Base-by-base conservation (phyloP, 2,888 invertebrate genomes). In the Clitarchus hookeri region DNA sequence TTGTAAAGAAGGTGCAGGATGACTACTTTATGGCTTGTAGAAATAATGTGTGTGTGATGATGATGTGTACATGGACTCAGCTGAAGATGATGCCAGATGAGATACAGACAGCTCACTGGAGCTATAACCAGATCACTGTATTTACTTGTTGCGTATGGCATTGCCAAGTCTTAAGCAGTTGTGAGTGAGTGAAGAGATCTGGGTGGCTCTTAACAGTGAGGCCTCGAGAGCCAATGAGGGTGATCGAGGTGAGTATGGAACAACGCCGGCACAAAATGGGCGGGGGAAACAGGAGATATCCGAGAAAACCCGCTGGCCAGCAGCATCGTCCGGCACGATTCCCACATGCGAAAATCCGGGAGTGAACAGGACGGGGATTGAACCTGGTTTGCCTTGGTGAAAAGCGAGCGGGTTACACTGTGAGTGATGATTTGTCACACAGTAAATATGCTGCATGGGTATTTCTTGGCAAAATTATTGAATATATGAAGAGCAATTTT, bases 61-160 rank as follows among this genome's bases (percentile, higher is more conserved):
- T 80, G 80, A 25, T 12, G 4, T 80, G 16, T 26, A 26, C 26
- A 80, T 80, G 13, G 80, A 8, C 80, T 80, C 25, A 25, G 80
- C 80, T 80, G 12, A 80, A 80, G 25, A 80, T 80, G n/a, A 26
- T 44, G 27, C 80, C 26, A 80, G n/a, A n/a, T 48, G 9, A 80
- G 80, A 80, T 80, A 36, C 27, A 26, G 80, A 44, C 80, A 36
- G 80, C 26, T 27, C 80, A 80, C n/a, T 80, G 80, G 80, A 80
- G 80, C 44, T 26, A 26, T 6, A 44, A 23, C 27, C 80, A 80
- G 26, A 26, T 80, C 1, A 80, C 80, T 19, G 44, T 26, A 36
- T 26, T 80, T 23, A 80, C 80, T 36, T 80, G 80, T 80, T 26
- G 44, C 27, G 11, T 16, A 27, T 26, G 80, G 80, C 23, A 44